Evolutionary conservation across 2,113 vertebrate genomes (phyloP), one percentile per base, ranked within the genome.

Genomic region (Cervus canadensis): DNA sequence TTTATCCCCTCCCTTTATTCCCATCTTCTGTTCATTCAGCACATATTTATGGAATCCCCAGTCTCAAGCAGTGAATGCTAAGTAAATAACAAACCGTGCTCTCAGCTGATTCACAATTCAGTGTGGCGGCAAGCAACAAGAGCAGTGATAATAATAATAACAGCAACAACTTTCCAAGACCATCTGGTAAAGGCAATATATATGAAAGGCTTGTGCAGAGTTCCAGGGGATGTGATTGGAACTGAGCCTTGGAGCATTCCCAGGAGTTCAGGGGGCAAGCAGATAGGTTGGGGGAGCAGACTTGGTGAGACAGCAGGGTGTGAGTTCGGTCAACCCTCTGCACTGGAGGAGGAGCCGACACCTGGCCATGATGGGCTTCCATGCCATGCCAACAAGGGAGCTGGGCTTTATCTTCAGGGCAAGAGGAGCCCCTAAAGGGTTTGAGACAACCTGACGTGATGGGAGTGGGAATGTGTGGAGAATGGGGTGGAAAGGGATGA

Each of bases 291-390:
- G 33, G 6, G 3, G 21, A 3, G 60, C 2, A 12, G 33, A 33
- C 25, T 23, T 36, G 83, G n/a, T 23, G 76, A 76, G 74, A 82
- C 23, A 88, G 6, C 14, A 79, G 43, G 2, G 48, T 2, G 5
- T 0, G 0, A 19, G 79, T 87, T 48, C 17, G 5, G 15, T 10
- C 45, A 84, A 23, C 10, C 54, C 0, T 0, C 14, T 59, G 43
- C 28, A 45, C 71, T 50, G 57, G 25, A 30, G 45, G 33, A 28
- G 15, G 30, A 57, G 48, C 36, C 3, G 10, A 67, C 64, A 19
- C 33, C 82, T 33, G 17, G 7, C 5, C 85, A 7, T 0, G 6
- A 33, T 11, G 28, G 10, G 4, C 12, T 9, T 45, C 17, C 2
- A 5, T 2, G 19, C 36, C 16, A 33, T 4, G n/a, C 43, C 48